These are phyloP conservation scores for Drosophila tropicalis DNA, from an alignment of 1,140 invertebrate species.

Conservation along the genomic window DNA sequence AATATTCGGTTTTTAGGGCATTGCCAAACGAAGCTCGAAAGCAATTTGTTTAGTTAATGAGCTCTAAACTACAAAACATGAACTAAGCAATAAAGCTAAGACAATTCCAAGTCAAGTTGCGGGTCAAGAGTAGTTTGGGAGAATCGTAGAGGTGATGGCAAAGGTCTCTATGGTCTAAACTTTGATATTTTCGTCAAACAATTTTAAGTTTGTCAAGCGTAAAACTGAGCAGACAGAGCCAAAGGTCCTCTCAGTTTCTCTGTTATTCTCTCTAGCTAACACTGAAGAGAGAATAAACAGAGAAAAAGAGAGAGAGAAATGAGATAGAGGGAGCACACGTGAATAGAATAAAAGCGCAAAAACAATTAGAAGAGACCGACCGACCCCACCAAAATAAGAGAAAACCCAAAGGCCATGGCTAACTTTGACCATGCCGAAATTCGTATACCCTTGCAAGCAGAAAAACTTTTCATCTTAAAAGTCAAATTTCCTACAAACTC, in stretches of 20 bases:
- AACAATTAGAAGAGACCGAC: constrained; percentile 20
- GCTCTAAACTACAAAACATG: not conserved
- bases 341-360: constrained; percentile 29
- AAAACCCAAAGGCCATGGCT: no score
- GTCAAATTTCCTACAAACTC: no score
- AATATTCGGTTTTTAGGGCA: no score
- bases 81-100: no score
- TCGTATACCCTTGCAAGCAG: no score
- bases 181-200: not conserved
- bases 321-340: constrained; percentile 29
- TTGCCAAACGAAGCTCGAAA: no score
- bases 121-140: no score
- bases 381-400: no score
- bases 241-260: constrained; percentile 14
- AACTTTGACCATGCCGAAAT: no score
- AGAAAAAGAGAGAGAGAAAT: not conserved
- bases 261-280: not conserved
- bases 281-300: not conserved
- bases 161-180: not conserved
- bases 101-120: no score
- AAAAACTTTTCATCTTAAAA: no score
- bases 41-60: no score
- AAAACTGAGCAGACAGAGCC: constrained; percentile 28
- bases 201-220: constrained; percentile 64
- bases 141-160: constrained; percentile 26